phyloP scores from a whole-genome alignment of 1,140 invertebrate genomes.

The Halyomorpha halys region DNA sequence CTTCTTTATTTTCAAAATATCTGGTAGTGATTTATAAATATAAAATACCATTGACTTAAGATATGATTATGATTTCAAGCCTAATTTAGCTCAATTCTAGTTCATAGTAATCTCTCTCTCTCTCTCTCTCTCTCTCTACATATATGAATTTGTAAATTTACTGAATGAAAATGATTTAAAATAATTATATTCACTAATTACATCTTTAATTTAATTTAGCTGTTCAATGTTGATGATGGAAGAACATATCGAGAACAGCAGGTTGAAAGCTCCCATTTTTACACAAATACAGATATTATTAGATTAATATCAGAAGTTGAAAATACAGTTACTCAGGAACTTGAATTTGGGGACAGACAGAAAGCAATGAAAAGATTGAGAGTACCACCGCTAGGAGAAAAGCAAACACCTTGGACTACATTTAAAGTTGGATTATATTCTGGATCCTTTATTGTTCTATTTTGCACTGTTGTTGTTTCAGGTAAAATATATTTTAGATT shows the following conservation, averaged over 20 bases:
- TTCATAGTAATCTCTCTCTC: too few relatives aligned
- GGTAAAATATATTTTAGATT: slow-evolving; percentile 38
- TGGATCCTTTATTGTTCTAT: slow-evolving; percentile 67
- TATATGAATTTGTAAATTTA: too few relatives aligned
- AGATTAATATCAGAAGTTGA: slow-evolving; percentile 77
- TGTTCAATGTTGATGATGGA: slow-evolving; percentile 47
- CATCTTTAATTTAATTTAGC: too few relatives aligned
- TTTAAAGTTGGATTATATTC: slow-evolving; percentile 75
- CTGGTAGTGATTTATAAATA: too few relatives aligned
- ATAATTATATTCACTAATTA: too few relatives aligned
- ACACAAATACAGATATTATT: slow-evolving; percentile 79
- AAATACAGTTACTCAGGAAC: slow-evolving; percentile 63
- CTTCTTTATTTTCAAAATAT: too few relatives aligned
- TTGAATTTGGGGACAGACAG: slow-evolving; percentile 73
- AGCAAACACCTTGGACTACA: slow-evolving; percentile 71
- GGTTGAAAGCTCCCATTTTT: slow-evolving; percentile 73
- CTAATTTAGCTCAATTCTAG: too few relatives aligned
- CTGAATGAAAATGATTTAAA: too few relatives aligned
- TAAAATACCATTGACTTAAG: too few relatives aligned
- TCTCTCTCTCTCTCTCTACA: too few relatives aligned
- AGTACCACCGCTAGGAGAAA: slow-evolving; percentile 76
- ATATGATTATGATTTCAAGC: too few relatives aligned
- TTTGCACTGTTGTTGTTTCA: slow-evolving; percentile 59
- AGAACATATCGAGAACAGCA: slow-evolving; percentile 64
- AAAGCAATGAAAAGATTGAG: slow-evolving; percentile 77